phyloP scores from a whole-genome alignment of 2,797 vertebrate genomes.

The Cynopterus sphinx region DNA sequence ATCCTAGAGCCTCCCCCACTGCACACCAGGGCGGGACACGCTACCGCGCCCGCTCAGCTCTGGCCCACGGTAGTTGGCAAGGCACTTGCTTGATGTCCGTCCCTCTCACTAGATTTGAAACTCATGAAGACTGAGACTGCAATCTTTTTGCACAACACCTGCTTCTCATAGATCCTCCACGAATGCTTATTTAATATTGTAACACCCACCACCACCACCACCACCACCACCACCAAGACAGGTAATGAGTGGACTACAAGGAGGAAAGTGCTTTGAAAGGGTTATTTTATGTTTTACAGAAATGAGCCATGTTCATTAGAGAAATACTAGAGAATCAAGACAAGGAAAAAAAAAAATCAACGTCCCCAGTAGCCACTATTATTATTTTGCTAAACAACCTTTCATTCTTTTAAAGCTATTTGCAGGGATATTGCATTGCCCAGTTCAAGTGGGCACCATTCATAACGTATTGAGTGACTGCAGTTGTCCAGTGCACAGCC shows the following conservation, averaged over 20 bases:
- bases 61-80: background rate
- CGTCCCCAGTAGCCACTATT: background rate
- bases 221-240: too few relatives aligned
- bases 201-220: too few relatives aligned
- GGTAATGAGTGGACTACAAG: too few relatives aligned
- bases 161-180: background rate
- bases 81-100: background rate
- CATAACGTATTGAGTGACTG: background rate
- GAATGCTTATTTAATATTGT: background rate
- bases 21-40: rapidly evolving
- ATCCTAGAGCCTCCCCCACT: background rate
- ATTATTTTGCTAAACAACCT: background rate
- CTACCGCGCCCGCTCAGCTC: background rate
- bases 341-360: background rate
- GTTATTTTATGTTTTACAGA: background rate
- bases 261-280: background rate
- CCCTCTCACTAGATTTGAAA: background rate
- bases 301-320: background rate
- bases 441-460: rapidly evolving
- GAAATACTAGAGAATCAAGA: constrained; percentile 3
- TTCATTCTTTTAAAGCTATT: background rate
- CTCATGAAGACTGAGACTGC: rapidly evolving
- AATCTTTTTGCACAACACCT: background rate
- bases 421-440: background rate
- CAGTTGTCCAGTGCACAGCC: background rate